Conservation (phyloP, 2,113 vertebrate genomes). For the Nerophis lumbriciformis region DNA sequence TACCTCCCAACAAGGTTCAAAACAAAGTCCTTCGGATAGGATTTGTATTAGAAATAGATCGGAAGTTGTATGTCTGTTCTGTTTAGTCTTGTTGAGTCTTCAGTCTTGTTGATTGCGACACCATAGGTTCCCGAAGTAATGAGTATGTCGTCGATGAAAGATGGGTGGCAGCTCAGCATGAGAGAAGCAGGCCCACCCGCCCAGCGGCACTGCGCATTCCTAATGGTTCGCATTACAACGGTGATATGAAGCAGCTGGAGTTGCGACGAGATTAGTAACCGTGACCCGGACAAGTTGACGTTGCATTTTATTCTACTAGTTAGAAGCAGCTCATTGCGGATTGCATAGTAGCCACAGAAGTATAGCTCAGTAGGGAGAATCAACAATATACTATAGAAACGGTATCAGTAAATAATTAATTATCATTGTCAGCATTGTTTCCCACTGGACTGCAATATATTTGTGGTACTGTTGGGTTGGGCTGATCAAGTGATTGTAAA, state of each 20-base stretch:
- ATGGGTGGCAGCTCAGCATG: slow-evolving; percentile 33
- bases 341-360: not conserved
- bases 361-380: too few relatives aligned
- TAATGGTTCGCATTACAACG: slow-evolving; percentile 48
- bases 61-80: too few relatives aligned
- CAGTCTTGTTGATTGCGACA: not conserved
- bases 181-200: slow-evolving; percentile 7
- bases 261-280: slow-evolving; percentile 35
- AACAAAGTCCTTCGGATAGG: too few relatives aligned
- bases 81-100: too few relatives aligned
- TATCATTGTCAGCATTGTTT: too few relatives aligned
- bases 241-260: slow-evolving; percentile 56
- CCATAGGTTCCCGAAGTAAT: slow-evolving; percentile 48
- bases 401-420: too few relatives aligned
- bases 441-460: too few relatives aligned
- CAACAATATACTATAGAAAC: too few relatives aligned
- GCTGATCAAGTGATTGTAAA: too few relatives aligned
- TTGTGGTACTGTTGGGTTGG: too few relatives aligned
- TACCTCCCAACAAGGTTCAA: not conserved
- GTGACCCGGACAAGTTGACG: slow-evolving; percentile 46
- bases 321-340: slow-evolving; percentile 28
- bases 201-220: slow-evolving; percentile 46
- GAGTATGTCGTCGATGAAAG: slow-evolving; percentile 58
- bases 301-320: slow-evolving; percentile 35
- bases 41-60: too few relatives aligned